phyloP scores from a whole-genome alignment of 2,113 vertebrate species.

The Silurus meridionalis region DNA sequence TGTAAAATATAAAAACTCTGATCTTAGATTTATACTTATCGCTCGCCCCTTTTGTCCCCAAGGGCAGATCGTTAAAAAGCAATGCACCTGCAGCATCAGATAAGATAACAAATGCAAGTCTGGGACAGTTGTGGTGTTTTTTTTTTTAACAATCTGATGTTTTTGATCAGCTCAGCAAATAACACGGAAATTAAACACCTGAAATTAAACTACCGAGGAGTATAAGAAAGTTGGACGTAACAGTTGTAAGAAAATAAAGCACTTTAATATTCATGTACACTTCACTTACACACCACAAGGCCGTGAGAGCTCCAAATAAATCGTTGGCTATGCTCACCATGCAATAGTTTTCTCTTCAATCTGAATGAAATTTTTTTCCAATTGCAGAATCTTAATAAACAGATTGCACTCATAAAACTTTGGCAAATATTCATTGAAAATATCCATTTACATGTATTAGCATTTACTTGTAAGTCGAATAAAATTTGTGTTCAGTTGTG shows the following conservation, averaged over 20 bases:
- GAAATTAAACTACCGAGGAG: neutral
- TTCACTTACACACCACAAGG: conserved; percentile 58
- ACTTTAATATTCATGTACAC: conserved; percentile 71
- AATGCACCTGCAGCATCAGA: neutral
- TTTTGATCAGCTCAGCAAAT: neutral
- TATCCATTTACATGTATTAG: neutral
- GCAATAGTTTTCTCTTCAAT: neutral
- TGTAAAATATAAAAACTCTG: neutral
- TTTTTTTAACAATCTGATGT: neutral
- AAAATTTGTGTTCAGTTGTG: neutral
- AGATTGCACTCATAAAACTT: neutral
- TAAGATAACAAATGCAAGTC: neutral
- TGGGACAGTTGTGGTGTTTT: neutral
- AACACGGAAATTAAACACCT: neutral
- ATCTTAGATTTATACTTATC: neutral
- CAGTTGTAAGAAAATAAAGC: conserved; percentile 71
- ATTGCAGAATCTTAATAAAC: neutral
- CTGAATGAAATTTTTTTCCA: neutral
- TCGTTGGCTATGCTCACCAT: conserved; percentile 7
- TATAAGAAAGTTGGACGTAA: neutral
- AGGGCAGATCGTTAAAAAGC: neutral
- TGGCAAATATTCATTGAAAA: neutral
- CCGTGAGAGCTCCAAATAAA: conserved; percentile 19
- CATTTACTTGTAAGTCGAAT: neutral
- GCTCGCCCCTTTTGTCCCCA: neutral